phyloP scores from a whole-genome alignment of 2,888 invertebrate genomes.

The Oscheius myriophilus region DNA sequence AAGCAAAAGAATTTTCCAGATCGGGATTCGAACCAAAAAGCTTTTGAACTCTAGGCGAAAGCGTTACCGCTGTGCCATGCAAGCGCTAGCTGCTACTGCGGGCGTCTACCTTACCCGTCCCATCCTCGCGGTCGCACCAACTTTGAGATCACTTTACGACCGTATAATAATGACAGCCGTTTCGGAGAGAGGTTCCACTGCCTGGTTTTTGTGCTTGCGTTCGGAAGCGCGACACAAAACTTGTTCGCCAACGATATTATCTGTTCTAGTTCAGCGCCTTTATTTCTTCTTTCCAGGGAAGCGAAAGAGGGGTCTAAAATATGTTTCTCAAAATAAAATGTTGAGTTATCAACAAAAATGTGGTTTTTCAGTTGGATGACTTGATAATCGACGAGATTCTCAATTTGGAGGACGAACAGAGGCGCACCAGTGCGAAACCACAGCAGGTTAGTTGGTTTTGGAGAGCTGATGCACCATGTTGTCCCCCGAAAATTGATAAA shows the following conservation, averaged over 20 bases:
- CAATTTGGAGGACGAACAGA: slow-evolving; percentile 64
- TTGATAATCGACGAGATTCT: slow-evolving; percentile 70
- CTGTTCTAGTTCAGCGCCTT: slow-evolving; percentile 7
- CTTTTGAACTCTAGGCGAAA: too few relatives aligned
- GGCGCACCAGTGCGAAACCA: slow-evolving; percentile 24
- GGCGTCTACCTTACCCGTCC: neutral
- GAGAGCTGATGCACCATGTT: too few relatives aligned
- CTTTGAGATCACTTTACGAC: neutral
- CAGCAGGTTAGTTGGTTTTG: slow-evolving; percentile 22
- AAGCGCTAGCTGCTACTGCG: too few relatives aligned
- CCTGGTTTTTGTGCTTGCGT: too few relatives aligned
- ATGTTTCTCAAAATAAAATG: too few relatives aligned
- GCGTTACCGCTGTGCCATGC: too few relatives aligned
- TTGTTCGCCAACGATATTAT: slow-evolving; percentile 11
- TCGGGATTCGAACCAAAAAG: too few relatives aligned
- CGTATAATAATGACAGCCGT: too few relatives aligned
- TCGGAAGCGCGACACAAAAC: neutral
- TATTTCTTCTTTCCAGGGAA: neutral
- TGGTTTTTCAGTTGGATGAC: slow-evolving; percentile 58
- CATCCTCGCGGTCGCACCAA: neutral
- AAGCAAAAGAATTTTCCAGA: too few relatives aligned
- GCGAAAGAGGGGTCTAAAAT: slow-evolving; percentile 1
- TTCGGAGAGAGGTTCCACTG: slow-evolving; percentile 6
- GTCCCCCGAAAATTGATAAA: too few relatives aligned
- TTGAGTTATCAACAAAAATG: neutral